Conservation (phyloP, 1,140 invertebrate species). For the Drosophila yakuba region DNA sequence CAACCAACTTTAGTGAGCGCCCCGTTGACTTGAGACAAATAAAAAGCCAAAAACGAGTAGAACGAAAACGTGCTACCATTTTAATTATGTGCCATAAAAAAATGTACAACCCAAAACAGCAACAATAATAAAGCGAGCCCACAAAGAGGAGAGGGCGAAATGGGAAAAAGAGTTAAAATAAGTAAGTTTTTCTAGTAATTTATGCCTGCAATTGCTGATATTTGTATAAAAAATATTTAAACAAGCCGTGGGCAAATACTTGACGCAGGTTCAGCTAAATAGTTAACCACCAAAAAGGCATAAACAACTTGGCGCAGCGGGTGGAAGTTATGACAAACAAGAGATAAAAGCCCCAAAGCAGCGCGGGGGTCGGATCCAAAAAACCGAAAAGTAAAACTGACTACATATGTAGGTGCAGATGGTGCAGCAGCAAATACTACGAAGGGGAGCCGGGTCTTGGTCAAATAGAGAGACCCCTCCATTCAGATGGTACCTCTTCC, state of each 20-base stretch:
- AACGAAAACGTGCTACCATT: conserved; percentile 56
- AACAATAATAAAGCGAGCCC: conserved; percentile 7
- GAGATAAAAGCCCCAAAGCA: conserved; percentile 37
- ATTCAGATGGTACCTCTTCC: conserved; percentile 15
- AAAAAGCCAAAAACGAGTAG: conserved; percentile 43
- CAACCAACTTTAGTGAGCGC: conserved; percentile 26
- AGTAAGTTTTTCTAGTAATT: conserved; percentile 51
- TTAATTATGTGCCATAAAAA: conserved; percentile 72
- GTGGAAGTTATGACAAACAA: conserved; percentile 58
- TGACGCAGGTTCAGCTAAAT: conserved; percentile 60
- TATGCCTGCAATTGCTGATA: conserved; percentile 68
- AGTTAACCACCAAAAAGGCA: conserved; percentile 44
- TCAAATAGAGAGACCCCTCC: conserved; percentile 51
- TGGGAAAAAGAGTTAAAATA: conserved; percentile 26
- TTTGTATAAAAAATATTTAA: conserved; percentile 73
- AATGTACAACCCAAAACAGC: conserved; percentile 25
- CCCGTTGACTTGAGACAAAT: conserved; percentile 41
- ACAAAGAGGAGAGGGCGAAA: conserved; percentile 12
- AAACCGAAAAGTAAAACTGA: too few species aligned
- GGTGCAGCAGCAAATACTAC: conserved; percentile 56
- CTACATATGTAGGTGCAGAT: too few species aligned
- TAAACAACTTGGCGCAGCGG: conserved; percentile 58
- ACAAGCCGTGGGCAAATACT: conserved; percentile 69
- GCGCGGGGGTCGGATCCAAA: conserved; percentile 19
- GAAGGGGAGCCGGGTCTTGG: conserved; percentile 9